Base-by-base conservation (phyloP, 2,113 vertebrate genomes). In the Chinchilla lanigera region DNA sequence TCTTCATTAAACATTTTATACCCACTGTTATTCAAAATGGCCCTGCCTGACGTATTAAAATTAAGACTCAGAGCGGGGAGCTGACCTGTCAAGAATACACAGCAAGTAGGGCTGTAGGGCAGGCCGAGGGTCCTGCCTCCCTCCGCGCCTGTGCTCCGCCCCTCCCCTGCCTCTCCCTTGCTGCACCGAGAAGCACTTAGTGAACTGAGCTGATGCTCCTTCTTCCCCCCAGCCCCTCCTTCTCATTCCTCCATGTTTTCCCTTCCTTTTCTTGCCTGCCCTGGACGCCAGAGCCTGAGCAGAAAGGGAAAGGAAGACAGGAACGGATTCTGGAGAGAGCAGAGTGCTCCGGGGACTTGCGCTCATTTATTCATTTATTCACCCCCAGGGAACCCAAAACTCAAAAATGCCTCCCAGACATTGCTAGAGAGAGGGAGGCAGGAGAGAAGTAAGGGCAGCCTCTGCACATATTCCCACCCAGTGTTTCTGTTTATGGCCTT, bases 271-370 rank as follows among this genome's bases (percentile, higher is more conserved):
- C 65, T 77, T 94, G 12, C 60, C 67, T 41, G 54, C 83, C 33
- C 65, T 85, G 30, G 61, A n/a, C 78, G 54, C 89, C 56, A 95
- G 1, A 97, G 84, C 86, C 86, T 97, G 56, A 96, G 97, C 96
- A 97, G 95, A 96, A 78, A 98, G 96, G 95, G 88, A 65, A 85
- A 97, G n/a, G 93, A 97, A 98, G 97, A 81, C 78, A 96, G 28
- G 92, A 97, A 96, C 90, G 67, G 95, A 96, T 65, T 95, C 82
- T 50, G 67, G 80, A 87, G 47, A 61, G 30, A 30, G 52, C 7
- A 77, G 38, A 83, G 58, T 1, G 19, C 52, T 3, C 75, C 71
- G 86, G 2, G 16, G 14, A 33, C 56, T 54, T 47, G 67, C 58
- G 86, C 20, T 63, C 41, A 20, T n/a, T 85, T 44, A 69, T 47